Evolutionary conservation across 2,888 invertebrate genomes (phyloP), one percentile per base, ranked within the genome.

Genomic region (Xylophagus ater): DNA sequence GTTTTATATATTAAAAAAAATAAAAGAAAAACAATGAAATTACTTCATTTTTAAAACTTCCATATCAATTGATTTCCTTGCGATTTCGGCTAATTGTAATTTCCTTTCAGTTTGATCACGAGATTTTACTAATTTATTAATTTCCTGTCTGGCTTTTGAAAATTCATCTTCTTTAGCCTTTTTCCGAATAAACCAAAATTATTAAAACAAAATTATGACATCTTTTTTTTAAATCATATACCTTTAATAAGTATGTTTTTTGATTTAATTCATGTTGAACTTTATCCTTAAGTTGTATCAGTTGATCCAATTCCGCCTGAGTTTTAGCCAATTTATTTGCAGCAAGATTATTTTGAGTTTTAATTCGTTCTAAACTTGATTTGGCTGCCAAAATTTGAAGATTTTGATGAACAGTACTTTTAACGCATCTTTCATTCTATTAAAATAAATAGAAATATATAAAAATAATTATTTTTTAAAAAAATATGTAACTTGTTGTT

Each of bases 401-500:
- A 46, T 61, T 65, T 42, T 62, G 61, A 9, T 62, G 57, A 20
- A 62, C 58, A 31, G 58, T 59, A n/a, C 54, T 49, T 49, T 60
- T 60, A 10, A 56, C 52, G 3, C 59, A 38, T n/a, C 54, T 49
- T 21, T 58, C 62, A 17, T 54, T 54, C 47, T 53, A 41, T 18
- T 32, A 34, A 28, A 14, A 12, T 4, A 30, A 14, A 36, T 19
- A 25, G 2, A n/a, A 31, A 28, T 7, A 23, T 8, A 18, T 17
- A 20, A 32, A 26, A 19, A 18, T 18, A 34, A 28, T 21, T 34
- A 30, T 9, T 19, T 6, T 7, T 14, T 17, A 14, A 36, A 43
- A 8, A 4, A 20, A 3, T 15, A 30, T 8, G 12, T 33, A 38
- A 49, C 51, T 34, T 45, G 48, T 4, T 50, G 33, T 31, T 58